Percentiles rank a stretch among this genome's conserved stretches.
These are phyloP conservation scores for Synanthedon formicaeformis DNA, from an alignment of 2,888 invertebrate species.

Conservation along the genomic window DNA sequence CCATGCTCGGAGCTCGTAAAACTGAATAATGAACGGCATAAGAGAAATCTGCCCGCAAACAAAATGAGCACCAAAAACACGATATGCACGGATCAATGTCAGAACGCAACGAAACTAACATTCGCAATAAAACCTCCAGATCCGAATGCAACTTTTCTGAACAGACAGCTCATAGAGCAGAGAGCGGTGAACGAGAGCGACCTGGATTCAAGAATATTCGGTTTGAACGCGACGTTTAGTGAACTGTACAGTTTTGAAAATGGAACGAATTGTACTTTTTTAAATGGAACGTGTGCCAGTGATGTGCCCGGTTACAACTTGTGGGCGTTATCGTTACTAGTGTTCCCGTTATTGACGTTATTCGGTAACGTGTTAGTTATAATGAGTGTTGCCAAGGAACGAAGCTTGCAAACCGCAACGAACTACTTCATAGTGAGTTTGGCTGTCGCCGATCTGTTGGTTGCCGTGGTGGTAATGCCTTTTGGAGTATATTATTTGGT, in stretches of 20 bases:
- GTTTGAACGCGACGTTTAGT: conserved; percentile 36
- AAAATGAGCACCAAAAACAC: conserved; percentile 13
- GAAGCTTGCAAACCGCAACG: conserved; percentile 93
- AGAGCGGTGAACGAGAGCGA: conserved; percentile 3
- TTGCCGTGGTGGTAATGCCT: conserved; percentile 98
- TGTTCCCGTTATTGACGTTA: conserved; percentile 92
- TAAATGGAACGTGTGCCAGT: conserved; percentile 43
- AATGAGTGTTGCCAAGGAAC: conserved; percentile 90
- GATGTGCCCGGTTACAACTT: conserved; percentile 74
- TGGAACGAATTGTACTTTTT: conserved; percentile 38
- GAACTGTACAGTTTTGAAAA: conserved; percentile 24
- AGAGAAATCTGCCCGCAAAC: conserved; percentile 9
- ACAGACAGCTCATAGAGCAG: conserved; percentile 7
- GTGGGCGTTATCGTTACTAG: conserved; percentile 87
- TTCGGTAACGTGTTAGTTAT: conserved; percentile 98
- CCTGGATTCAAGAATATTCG: conserved; percentile 15
- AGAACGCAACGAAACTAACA: conserved; percentile 31
- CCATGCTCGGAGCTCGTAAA: conserved; percentile 6
- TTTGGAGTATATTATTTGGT: conserved; percentile 99
- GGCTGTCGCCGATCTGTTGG: conserved; percentile 95
- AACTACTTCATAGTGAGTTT: conserved; percentile 99
- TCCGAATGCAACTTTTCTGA: conserved; percentile 13
- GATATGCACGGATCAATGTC: conserved; percentile 27
- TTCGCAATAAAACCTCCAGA: conserved; percentile 28
- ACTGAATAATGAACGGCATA: conserved; percentile 16